Evolutionary conservation across 2,888 invertebrate species (phyloP), one percentile per base, ranked within the genome.

Genomic region (Pomacea canaliculata): DNA sequence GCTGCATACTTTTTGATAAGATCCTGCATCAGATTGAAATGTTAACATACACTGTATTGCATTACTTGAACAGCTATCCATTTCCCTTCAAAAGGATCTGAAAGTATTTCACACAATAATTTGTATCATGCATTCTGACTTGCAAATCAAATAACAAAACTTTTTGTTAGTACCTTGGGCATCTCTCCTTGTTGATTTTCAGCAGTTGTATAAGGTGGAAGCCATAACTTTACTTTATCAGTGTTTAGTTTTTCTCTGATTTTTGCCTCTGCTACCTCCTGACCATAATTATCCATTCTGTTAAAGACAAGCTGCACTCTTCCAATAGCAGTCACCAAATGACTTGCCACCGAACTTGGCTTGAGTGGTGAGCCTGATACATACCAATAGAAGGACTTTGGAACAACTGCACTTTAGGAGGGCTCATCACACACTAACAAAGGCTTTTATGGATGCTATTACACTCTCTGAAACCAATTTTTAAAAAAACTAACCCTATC

Each of bases 211-310:
- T 94, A 96, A 0, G 96, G 96, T 23, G 93, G 92, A 83, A 94
- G 92, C 96, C 96, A 96, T 78, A 96, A 90, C 88, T 95, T 95
- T 9, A 96, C 92, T 81, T 93, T 93, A 77, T 94, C 93, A 76
- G 92, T 91, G 82, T 95, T 94, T 60, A 96, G 91, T 48, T 70
- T 78, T 27, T 51, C 71, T 63, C 70, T 70, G 23, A 70, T 71
- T 72, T 71, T 78, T 56, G 71, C 66, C 19, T 37, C 59, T 18
- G 70, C 51, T 27, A 60, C 27, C 62, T 78, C 76, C 49, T 71
- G 60, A 27, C 68, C 19, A 19, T 27, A 19, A 23, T 46, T 37
- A 16, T 67, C 67, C 37, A 18, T 18, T 63, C 19, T 12, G 63
- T n/a, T 1, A 63, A 27, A 63, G 63, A 19, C 2, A 27, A 37